Percentiles rank a stretch among this genome's conserved stretches.
Conservation (phyloP, 2,113 vertebrate genomes). For the Vimba vimba region DNA sequence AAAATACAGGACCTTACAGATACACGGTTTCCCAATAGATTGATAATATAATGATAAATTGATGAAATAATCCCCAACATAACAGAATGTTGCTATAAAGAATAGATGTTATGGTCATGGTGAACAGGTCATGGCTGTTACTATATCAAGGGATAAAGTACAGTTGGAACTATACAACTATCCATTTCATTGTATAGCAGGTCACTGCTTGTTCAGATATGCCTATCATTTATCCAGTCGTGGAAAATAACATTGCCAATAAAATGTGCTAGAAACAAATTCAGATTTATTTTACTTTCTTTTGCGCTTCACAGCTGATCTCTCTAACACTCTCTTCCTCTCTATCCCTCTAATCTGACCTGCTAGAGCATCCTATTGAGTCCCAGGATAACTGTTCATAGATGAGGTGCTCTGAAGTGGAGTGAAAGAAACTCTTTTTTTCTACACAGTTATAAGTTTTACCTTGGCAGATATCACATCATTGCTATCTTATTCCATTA, state of each 20-base stretch:
- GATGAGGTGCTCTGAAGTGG: slow-evolving; percentile 14
- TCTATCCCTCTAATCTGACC: slow-evolving; percentile 10
- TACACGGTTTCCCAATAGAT: no score
- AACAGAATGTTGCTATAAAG: neutral
- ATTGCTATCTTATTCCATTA: slow-evolving; percentile 28
- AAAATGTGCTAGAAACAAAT: neutral
- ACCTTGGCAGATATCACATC: slow-evolving; percentile 23
- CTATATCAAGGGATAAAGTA: neutral
- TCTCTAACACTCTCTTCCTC: slow-evolving; percentile 6
- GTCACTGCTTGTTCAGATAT: neutral
- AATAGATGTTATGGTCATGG: neutral
- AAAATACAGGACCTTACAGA: no score
- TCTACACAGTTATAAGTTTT: slow-evolving; percentile 20
- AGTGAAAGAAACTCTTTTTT: neutral
- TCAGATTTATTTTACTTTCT: slow-evolving; percentile 6
- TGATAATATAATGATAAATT: no score
- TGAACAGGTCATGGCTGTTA: neutral
- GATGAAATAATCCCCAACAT: neutral
- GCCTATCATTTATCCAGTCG: slow-evolving; percentile 1
- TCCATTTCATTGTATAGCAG: neutral
- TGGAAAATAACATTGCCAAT: slow-evolving; percentile 16
- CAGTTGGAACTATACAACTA: neutral
- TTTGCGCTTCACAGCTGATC: slow-evolving; percentile 17
- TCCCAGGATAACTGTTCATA: slow-evolving; percentile 15
- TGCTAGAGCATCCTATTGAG: neutral